Evolutionary conservation across 2,113 vertebrate species (phyloP).

Genomic region (Callorhinus ursinus): DNA sequence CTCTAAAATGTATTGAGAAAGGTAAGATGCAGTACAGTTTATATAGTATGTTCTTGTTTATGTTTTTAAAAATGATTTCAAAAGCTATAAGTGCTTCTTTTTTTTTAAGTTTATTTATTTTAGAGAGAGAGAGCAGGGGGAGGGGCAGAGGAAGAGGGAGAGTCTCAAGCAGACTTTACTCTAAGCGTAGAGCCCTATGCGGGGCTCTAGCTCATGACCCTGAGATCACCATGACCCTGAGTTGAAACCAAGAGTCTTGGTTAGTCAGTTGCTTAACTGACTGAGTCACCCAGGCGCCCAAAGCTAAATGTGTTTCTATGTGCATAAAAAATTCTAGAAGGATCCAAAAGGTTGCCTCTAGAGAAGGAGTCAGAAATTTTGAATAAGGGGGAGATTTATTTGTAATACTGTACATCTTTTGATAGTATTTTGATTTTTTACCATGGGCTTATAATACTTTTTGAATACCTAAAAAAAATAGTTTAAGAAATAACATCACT

Average conservation of each 20-base stretch:
- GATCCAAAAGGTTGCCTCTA: neutral
- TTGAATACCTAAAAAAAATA: neutral
- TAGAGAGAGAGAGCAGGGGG: neutral
- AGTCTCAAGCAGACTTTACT: neutral
- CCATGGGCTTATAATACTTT: neutral
- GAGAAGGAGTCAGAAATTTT: neutral
- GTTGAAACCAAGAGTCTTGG: neutral
- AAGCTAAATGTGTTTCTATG: neutral
- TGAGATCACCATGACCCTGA: neutral
- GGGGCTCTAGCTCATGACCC: neutral
- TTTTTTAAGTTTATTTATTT: neutral
- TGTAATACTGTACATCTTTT: slow-evolving; percentile 39
- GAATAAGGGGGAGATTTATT: slow-evolving; percentile 34
- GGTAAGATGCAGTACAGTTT: neutral
- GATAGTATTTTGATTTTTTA: slow-evolving; percentile 39
- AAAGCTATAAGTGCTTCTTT: neutral
- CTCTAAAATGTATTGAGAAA: slow-evolving; percentile 16
- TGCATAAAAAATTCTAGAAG: slow-evolving; percentile 9
- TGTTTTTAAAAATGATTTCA: slow-evolving; percentile 18
- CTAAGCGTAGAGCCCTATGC: neutral
- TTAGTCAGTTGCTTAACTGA: neutral
- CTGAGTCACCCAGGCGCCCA: neutral
- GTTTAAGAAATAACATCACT: neutral
- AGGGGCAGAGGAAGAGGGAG: neutral
- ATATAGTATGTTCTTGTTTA: neutral